Evolutionary conservation across 1,140 invertebrate species (phyloP).

Genomic region (Galendromus occidentalis): DNA sequence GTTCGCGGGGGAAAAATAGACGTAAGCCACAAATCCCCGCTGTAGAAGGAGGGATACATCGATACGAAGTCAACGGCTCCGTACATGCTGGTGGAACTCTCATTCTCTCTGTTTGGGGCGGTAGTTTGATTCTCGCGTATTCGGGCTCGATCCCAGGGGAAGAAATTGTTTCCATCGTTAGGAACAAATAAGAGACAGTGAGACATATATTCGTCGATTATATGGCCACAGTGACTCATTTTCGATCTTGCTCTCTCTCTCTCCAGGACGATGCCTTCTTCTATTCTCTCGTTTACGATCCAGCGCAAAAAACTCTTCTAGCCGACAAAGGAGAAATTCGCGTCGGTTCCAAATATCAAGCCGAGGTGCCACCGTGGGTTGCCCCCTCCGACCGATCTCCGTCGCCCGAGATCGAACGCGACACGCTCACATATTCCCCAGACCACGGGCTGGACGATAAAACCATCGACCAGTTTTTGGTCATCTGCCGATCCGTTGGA

Average conservation of each 20-base stretch:
- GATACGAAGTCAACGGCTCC: too few relatives aligned
- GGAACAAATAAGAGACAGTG: too few relatives aligned
- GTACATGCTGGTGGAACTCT: too few relatives aligned
- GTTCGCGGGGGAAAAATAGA: conserved; percentile 20
- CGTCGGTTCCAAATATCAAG: conserved; percentile 88
- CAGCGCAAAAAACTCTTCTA: conserved; percentile 87
- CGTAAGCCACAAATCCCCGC: too few relatives aligned
- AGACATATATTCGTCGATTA: too few relatives aligned
- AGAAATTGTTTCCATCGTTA: too few relatives aligned
- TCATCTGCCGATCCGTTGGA: conserved; percentile 89
- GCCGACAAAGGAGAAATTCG: conserved; percentile 92
- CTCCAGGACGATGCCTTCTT: conserved; percentile 76
- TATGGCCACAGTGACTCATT: neutral
- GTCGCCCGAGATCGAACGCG: conserved; percentile 36
- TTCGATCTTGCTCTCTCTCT: neutral
- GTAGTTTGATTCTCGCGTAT: too few relatives aligned
- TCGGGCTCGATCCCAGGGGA: too few relatives aligned
- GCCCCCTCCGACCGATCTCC: neutral
- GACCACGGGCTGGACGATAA: conserved; percentile 75
- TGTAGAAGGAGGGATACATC: too few relatives aligned
- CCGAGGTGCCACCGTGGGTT: conserved; percentile 38
- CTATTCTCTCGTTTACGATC: conserved; percentile 98
- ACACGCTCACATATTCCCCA: conserved; percentile 83
- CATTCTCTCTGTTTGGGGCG: too few relatives aligned
- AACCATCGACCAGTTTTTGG: conserved; percentile 96